Conservation (phyloP, 2,113 vertebrate genomes). For the Cyprinodon tularosa region DNA sequence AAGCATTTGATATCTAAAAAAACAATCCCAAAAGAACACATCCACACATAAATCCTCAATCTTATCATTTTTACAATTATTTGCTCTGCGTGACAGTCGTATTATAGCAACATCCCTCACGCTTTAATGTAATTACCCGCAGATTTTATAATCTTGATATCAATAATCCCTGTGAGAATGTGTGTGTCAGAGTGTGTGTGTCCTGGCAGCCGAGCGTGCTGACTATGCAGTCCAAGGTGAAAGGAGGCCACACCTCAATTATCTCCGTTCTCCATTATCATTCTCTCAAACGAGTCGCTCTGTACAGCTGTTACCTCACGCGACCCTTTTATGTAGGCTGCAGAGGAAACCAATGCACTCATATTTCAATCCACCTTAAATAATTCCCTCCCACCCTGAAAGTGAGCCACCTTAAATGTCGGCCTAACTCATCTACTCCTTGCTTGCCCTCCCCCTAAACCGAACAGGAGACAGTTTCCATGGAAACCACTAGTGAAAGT, state of each 20-base stretch:
- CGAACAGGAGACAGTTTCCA: constrained; percentile 80
- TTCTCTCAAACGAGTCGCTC: constrained; percentile 17
- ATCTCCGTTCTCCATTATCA: constrained; percentile 32
- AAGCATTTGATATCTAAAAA: neutral
- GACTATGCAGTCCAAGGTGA: constrained; percentile 65
- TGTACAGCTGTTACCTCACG: constrained; percentile 41
- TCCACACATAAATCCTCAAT: constrained; percentile 17
- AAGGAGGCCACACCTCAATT: constrained; percentile 35
- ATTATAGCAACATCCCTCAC: constrained; percentile 35
- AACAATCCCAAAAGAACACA: neutral
- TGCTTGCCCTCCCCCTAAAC: constrained; percentile 67
- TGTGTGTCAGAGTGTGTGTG: constrained; percentile 27
- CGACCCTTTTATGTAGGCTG: constrained; percentile 27
- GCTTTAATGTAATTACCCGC: constrained; percentile 55
- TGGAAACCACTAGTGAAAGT: constrained; percentile 80
- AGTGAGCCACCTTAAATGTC: constrained; percentile 69
- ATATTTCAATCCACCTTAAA: constrained; percentile 69
- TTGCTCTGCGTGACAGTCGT: constrained; percentile 18
- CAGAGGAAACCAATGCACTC: constrained; percentile 36
- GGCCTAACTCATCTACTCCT: constrained; percentile 56
- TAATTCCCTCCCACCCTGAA: constrained; percentile 41
- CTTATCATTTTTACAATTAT: constrained; percentile 51
- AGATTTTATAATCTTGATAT: constrained; percentile 53
- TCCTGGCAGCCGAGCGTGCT: constrained; percentile 45
- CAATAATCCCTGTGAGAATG: constrained; percentile 36